Evolutionary conservation across 2,888 invertebrate genomes (phyloP).

Genomic region (Hirtodrosophila confusa): DNA sequence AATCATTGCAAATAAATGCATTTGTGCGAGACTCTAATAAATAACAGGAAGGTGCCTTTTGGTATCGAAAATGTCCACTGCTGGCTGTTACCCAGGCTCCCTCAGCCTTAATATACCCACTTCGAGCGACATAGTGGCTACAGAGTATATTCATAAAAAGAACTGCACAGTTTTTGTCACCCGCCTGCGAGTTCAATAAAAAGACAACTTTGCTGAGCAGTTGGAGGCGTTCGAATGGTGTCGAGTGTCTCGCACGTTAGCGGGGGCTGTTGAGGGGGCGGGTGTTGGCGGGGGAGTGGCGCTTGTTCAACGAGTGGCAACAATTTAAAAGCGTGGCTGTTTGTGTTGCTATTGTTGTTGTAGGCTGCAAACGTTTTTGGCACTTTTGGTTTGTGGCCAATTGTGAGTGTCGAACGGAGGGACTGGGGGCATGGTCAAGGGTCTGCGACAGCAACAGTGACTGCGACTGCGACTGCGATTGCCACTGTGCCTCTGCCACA

Average conservation of each 20-base stretch:
- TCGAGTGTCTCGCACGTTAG: constrained; percentile 34
- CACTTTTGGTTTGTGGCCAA: constrained; percentile 78
- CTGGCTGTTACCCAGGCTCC: too few species aligned
- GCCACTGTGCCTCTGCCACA: constrained; percentile 13
- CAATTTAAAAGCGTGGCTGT: constrained; percentile 54
- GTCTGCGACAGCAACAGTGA: neutral
- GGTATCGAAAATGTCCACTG: too few species aligned
- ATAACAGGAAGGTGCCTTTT: too few species aligned
- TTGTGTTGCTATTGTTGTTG: constrained; percentile 18
- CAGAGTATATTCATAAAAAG: constrained; percentile 6
- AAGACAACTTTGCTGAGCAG: constrained; percentile 33
- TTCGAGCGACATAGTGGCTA: too few species aligned
- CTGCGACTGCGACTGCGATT: constrained; percentile 9
- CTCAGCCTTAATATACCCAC: too few species aligned
- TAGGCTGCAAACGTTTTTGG: constrained; percentile 65
- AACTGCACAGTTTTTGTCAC: constrained; percentile 53
- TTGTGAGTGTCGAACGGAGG: constrained; percentile 46
- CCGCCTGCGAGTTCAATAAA: constrained; percentile 59
- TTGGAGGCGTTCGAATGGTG: constrained; percentile 37
- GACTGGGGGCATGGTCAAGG: constrained; percentile 45
- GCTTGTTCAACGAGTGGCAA: constrained; percentile 69
- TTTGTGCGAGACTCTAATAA: too few species aligned
- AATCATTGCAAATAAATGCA: too few species aligned
- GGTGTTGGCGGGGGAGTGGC: constrained; percentile 22
- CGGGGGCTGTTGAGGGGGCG: neutral